phyloP scores from a whole-genome alignment of 2,888 invertebrate species.

The Bugula neritina region DNA sequence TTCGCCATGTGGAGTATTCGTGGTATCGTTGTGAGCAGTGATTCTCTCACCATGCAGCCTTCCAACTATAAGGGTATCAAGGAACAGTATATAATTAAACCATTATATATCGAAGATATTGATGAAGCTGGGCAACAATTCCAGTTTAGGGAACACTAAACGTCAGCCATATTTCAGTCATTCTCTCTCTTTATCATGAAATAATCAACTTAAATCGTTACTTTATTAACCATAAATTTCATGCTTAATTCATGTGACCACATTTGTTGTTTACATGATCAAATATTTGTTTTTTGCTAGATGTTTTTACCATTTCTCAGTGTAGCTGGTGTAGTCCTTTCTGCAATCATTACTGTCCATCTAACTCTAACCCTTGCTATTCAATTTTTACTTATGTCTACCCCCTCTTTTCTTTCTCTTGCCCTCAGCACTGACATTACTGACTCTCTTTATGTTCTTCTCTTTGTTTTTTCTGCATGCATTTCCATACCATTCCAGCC shows the following conservation, averaged over 20 bases:
- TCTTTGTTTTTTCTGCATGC: neutral
- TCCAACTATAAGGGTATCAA: neutral
- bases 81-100: neutral
- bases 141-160: neutral
- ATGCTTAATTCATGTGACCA: no score
- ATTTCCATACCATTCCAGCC: neutral
- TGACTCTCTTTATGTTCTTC: neutral
- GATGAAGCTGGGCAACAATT: neutral
- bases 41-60: neutral
- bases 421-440: neutral
- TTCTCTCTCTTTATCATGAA: no score
- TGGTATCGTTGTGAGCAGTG: neutral
- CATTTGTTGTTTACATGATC: no score
- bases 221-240: no score
- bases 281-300: no score
- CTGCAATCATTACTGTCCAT: no score
- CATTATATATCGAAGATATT: neutral
- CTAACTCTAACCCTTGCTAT: neutral
- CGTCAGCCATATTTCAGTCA: no score
- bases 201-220: no score
- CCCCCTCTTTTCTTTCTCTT: neutral
- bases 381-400: neutral
- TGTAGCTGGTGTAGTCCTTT: neutral
- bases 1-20: neutral
- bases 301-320: neutral